These are phyloP conservation scores for Meriones unguiculatus DNA, from an alignment of 2,113 vertebrate genomes.

Conservation along the genomic window DNA sequence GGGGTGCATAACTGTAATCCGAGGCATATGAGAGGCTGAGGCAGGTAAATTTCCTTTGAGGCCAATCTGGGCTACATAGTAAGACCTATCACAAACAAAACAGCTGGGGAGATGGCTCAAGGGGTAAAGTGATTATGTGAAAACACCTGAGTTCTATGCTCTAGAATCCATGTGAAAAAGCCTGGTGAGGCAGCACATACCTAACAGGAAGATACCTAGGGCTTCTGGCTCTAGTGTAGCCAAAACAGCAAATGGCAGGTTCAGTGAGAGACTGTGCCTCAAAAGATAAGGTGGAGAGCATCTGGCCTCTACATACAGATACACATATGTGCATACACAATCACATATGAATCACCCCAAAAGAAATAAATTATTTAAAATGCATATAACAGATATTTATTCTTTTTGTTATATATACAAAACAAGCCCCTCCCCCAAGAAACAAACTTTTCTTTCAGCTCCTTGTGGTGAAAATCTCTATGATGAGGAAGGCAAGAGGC, in stretches of 20 bases:
- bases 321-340: background rate
- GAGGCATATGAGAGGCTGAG: background rate
- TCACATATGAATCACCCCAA: background rate
- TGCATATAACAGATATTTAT: background rate
- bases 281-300: background rate
- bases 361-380: background rate
- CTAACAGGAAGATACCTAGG: background rate
- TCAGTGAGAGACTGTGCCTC: background rate
- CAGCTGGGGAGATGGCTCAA: background rate
- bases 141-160: background rate
- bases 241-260: background rate
- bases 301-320: background rate
- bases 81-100: background rate
- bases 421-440: background rate
- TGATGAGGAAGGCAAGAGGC: constrained; percentile 97
- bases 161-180: background rate
- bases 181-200: background rate
- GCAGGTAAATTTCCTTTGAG: background rate
- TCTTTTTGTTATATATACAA: background rate
- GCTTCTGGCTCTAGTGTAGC: background rate
- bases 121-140: background rate
- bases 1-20: background rate
- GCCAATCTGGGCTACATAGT: background rate
- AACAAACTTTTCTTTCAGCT: constrained; percentile 85
- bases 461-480: constrained; percentile 98